These are phyloP conservation scores for Oophaga pumilio DNA, from an alignment of 2,113 vertebrate genomes.

Conservation along the genomic window DNA sequence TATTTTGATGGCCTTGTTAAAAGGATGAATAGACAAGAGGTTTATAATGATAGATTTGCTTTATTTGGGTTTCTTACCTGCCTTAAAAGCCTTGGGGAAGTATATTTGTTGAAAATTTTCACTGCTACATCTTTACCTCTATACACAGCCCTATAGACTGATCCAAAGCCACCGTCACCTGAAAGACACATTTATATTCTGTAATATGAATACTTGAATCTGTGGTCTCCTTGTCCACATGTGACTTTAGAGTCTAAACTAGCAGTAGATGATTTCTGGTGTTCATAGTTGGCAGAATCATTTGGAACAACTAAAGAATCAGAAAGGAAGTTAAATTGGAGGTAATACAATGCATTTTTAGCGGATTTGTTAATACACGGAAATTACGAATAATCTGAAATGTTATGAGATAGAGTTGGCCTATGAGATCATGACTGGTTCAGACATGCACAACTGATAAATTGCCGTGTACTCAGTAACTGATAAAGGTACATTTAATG, in stretches of 20 bases:
- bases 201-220: not conserved
- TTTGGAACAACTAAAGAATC: no score
- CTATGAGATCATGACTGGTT: no score
- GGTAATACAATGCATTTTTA: no score
- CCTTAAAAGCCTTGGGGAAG: conserved; percentile 89
- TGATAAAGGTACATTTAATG: no score
- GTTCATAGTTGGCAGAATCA: no score
- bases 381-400: no score
- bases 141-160: conserved; percentile 90
- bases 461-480: no score
- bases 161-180: conserved; percentile 97
- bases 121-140: conserved; percentile 91
- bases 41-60: not conserved
- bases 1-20: not conserved
- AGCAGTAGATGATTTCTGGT: not conserved
- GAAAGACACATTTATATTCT: not conserved
- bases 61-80: conserved; percentile 76
- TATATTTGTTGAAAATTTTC: conserved; percentile 96
- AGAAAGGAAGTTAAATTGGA: no score
- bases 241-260: not conserved
- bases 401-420: no score
- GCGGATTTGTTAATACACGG: no score
- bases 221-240: not conserved
- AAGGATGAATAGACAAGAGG: not conserved
- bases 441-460: no score